phyloP scores from a whole-genome alignment of 92 coral and sea anemone species.

The Phenganax marumi region DNA sequence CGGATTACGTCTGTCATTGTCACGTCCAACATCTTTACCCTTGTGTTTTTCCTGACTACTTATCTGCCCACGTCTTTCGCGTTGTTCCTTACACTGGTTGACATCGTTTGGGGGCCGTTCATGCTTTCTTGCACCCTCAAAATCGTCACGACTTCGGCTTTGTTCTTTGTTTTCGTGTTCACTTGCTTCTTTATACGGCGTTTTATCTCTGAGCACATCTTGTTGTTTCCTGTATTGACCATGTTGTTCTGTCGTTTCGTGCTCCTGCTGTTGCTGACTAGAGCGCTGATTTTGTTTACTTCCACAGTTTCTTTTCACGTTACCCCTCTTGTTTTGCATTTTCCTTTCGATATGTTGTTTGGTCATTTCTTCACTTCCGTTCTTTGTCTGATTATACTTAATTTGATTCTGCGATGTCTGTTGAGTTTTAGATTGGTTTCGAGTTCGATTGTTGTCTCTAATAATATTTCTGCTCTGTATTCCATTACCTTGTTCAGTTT shows the following conservation, averaged over 20 bases:
- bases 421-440: background rate
- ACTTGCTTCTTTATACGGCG: no score
- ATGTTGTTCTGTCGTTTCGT: background rate
- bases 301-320: no score
- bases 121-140: no score
- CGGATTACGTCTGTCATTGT: background rate
- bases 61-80: background rate
- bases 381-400: no score
- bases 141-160: no score
- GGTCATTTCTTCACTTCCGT: no score
- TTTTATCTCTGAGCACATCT: no score
- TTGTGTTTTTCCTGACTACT: background rate
- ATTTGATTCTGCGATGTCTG: background rate
- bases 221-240: no score
- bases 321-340: no score
- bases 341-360: no score
- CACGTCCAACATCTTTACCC: background rate
- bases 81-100: background rate
- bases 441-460: background rate
- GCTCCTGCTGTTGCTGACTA: background rate
- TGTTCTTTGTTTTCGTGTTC: no score
- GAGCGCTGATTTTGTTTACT: no score
- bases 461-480: background rate
- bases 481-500: background rate
- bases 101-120: background rate